Evolutionary conservation across 1,140 invertebrate species (phyloP).

Genomic region (Pogonomyrmex barbatus): DNA sequence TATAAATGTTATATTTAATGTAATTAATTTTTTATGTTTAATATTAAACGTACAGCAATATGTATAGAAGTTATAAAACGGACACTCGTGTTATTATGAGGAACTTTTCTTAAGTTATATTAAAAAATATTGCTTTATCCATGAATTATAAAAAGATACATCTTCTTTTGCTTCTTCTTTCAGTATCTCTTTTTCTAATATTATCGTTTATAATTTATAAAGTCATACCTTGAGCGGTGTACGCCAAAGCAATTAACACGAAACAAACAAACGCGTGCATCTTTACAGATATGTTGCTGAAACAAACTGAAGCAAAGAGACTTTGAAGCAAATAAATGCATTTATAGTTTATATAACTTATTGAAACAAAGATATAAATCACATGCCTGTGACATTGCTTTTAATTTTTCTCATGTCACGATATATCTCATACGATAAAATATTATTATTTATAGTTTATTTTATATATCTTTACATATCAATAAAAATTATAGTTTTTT

Average conservation of each 20-base stretch:
- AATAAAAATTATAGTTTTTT: not conserved
- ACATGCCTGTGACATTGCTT: not conserved
- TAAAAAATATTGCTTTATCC: too few relatives aligned
- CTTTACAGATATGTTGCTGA: not conserved
- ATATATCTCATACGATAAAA: not conserved
- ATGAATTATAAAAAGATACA: not conserved
- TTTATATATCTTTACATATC: not conserved
- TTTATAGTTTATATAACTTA: slow-evolving; percentile 37
- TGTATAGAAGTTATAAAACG: too few relatives aligned
- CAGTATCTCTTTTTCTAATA: not conserved
- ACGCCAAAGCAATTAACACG: not conserved
- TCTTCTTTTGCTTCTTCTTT: not conserved
- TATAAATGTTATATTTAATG: too few relatives aligned
- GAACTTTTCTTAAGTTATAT: too few relatives aligned
- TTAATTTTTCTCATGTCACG: not conserved
- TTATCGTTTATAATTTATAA: not conserved
- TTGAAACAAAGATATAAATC: not conserved
- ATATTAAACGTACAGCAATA: too few relatives aligned
- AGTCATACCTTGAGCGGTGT: not conserved
- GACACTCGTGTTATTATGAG: too few relatives aligned
- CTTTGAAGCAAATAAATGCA: not conserved
- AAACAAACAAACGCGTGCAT: not conserved
- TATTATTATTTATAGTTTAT: not conserved
- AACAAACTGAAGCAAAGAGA: too few relatives aligned
- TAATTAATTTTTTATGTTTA: too few relatives aligned